phyloP scores from a whole-genome alignment of 2,797 vertebrate genomes.

The Gymnocypris eckloni region DNA sequence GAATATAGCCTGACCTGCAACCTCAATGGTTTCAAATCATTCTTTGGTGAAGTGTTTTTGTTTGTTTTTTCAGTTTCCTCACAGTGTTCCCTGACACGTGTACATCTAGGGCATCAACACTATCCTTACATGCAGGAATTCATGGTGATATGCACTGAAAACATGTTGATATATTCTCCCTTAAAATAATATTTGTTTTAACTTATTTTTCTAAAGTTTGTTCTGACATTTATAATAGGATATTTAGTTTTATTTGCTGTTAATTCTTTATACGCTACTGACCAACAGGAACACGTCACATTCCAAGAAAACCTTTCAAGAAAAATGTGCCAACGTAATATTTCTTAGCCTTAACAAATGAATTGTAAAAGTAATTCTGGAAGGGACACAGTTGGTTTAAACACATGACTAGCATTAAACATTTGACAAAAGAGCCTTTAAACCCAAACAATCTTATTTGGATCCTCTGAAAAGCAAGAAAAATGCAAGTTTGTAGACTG shows the following conservation, averaged over 20 bases:
- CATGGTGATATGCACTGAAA: not conserved
- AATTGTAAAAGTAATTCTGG: not conserved
- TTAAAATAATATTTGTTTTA: too few species aligned
- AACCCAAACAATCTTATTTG: not conserved
- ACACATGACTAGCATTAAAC: not conserved
- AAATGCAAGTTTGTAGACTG: not conserved
- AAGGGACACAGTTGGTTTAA: not conserved
- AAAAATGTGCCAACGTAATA: not conserved
- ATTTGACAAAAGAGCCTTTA: constrained; percentile 4
- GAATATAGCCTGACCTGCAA: not conserved
- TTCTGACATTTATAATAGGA: not conserved
- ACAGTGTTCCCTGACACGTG: not conserved
- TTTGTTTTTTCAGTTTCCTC: not conserved
- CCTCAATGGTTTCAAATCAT: not conserved
- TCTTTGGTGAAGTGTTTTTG: not conserved
- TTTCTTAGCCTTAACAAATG: not conserved
- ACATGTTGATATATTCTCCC: too few species aligned
- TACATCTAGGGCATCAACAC: not conserved
- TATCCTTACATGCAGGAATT: not conserved
- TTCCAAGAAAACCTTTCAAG: not conserved
- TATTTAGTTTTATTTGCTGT: not conserved
- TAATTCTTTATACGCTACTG: not conserved
- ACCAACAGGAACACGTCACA: not conserved
- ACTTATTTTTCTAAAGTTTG: not conserved
- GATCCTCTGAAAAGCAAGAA: not conserved